A percentile compares a stretch with the other conserved stretches of the same genome.
These are phyloP conservation scores for Tanytarsus gracilentus DNA, from an alignment of 2,888 invertebrate species.

Conservation along the genomic window DNA sequence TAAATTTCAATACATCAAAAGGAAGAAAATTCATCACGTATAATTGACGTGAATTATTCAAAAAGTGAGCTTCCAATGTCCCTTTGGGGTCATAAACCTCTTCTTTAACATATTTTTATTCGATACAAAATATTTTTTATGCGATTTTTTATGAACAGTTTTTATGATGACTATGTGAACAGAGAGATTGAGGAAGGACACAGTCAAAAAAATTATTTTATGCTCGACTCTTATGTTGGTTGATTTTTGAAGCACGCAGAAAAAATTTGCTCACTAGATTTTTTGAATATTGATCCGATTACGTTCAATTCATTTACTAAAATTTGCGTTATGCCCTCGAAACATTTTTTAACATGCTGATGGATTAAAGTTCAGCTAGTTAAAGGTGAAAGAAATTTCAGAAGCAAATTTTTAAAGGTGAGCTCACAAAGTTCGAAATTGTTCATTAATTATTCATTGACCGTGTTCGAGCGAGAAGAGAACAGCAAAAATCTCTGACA, in stretches of 20 bases:
- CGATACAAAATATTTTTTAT: too few species aligned
- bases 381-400: conserved; percentile 1
- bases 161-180: background rate
- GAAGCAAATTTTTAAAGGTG: background rate
- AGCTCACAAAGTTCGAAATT: conserved; percentile 17
- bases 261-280: background rate
- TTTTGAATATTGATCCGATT: background rate
- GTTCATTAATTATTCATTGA: conserved; percentile 24
- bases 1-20: too few species aligned
- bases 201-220: background rate
- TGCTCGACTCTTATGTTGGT: background rate
- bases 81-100: too few species aligned
- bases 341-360: background rate
- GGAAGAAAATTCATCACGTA: too few species aligned
- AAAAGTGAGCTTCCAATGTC: too few species aligned
- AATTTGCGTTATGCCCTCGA: background rate
- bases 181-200: background rate
- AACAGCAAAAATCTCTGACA: conserved; percentile 21
- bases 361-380: background rate
- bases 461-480: background rate
- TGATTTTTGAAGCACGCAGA: background rate
- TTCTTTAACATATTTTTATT: too few species aligned
- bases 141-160: conserved; percentile 21
- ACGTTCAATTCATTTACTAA: conserved; percentile 11
- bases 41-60: too few species aligned